These are phyloP conservation scores for Seira ritae DNA, from an alignment of 2,888 invertebrate genomes.

Conservation along the genomic window DNA sequence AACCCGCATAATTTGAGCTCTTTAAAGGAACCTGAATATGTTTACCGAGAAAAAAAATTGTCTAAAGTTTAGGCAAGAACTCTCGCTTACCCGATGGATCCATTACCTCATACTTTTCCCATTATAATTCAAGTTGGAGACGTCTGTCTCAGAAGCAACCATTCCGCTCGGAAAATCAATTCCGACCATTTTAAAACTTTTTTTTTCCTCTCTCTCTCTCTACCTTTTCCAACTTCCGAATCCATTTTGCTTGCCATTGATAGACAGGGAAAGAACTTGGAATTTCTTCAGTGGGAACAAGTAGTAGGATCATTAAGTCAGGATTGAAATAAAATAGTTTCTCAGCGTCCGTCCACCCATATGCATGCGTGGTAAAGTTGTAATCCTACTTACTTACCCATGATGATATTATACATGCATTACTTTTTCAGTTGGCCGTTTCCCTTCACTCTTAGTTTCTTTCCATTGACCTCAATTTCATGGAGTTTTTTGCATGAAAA, in stretches of 20 bases:
- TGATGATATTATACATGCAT: too few species aligned
- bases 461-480: conserved; percentile 34
- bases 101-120: background rate
- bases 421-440: too few species aligned
- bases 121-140: conserved; percentile 1
- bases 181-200: background rate
- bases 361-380: too few species aligned
- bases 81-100: background rate
- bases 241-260: background rate
- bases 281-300: too few species aligned
- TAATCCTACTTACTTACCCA: too few species aligned
- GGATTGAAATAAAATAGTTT: too few species aligned
- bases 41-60: too few species aligned
- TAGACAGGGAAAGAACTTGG: background rate
- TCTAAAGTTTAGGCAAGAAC: background rate
- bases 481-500: background rate
- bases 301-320: too few species aligned
- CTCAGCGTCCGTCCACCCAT: too few species aligned
- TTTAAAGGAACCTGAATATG: too few species aligned
- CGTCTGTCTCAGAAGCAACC: background rate
- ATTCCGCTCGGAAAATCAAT: conserved; percentile 8
- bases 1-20: too few species aligned
- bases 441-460: background rate
- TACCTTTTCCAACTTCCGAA: background rate
- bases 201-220: background rate